Base-by-base conservation (phyloP, 2,113 vertebrate species). In the Cygnus buccinator region DNA sequence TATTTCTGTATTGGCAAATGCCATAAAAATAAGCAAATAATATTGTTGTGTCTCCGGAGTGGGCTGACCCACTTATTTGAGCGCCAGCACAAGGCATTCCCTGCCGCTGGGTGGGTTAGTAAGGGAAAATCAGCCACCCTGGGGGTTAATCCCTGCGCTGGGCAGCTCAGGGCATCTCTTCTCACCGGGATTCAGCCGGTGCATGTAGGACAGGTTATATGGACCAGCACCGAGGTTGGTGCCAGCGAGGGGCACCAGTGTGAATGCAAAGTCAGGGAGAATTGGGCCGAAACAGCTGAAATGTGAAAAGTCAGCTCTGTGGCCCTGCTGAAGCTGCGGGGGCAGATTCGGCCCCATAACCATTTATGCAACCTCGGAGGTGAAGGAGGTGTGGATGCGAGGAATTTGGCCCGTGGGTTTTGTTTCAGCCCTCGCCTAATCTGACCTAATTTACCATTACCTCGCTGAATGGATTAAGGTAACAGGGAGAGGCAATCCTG, bases 361-460 rank as follows among this genome's bases (percentile, higher is more conserved):
- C 10, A 16, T 66, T 71, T 74, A 26, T 48, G 75, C 81, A 43
- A 52, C 39, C 79, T 82, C 61, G 18, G 55, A 75, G 84, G 84
- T 22, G 2, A 13, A 55, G 61, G 55, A 87, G 75, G 76, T 37
- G 92, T 13, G 89, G 37, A 19, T 5, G 6, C 0, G 1, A 28
- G 91, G 91, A 91, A 90, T 93, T 77, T 79, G 92, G 81, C 95
- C 50, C 13, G 23, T 41, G 81, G 73, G 25, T 22, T 87, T 96
- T 82, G 22, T 81, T 63, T 37, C 68, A 21, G 87, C 0, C 33
- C 77, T 74, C 68, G n/a, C 88, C 78, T 52, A 68, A 86, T 61
- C 86, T 75, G 83, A 66, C 84, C 86, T n/a, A 59, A 71, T 76
- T 88, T 50, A 28, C 72, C 76, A 52, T 84, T 12, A 20, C 85